A percentile compares a stretch with the other conserved stretches of the same genome.
Conservation (phyloP, 1,140 invertebrate species). For the Tetramorium simillimum region DNA sequence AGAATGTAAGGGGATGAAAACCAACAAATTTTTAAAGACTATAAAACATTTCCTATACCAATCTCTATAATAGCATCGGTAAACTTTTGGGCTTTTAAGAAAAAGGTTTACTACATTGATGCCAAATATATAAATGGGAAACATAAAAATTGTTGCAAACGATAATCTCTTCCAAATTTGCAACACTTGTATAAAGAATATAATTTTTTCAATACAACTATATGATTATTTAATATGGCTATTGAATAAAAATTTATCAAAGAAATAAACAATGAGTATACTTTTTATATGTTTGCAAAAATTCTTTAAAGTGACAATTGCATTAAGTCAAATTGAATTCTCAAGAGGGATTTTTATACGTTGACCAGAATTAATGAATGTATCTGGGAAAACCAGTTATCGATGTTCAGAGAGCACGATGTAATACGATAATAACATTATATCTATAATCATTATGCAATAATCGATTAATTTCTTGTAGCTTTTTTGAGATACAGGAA, state of each 20-base stretch:
- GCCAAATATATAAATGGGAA: not conserved
- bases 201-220: no score
- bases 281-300: not conserved
- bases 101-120: not conserved
- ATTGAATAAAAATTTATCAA: not conserved
- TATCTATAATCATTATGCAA: conserved; percentile 39
- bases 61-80: not conserved
- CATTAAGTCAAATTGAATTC: not conserved
- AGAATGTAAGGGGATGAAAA: not conserved
- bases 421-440: conserved; percentile 32
- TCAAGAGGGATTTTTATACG: not conserved
- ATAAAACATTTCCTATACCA: not conserved
- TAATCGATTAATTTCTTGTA: conserved; percentile 7
- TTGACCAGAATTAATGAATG: not conserved
- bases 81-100: not conserved
- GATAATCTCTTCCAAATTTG: not conserved
- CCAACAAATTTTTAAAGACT: not conserved
- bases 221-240: no score
- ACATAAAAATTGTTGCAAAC: not conserved
- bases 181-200: not conserved
- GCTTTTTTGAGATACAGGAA: not conserved
- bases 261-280: not conserved
- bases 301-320: not conserved
- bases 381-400: conserved; percentile 24
- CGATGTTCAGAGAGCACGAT: not conserved